phyloP scores from a whole-genome alignment of 1,140 invertebrate species.

The Aphelenchoides fujianensis region DNA sequence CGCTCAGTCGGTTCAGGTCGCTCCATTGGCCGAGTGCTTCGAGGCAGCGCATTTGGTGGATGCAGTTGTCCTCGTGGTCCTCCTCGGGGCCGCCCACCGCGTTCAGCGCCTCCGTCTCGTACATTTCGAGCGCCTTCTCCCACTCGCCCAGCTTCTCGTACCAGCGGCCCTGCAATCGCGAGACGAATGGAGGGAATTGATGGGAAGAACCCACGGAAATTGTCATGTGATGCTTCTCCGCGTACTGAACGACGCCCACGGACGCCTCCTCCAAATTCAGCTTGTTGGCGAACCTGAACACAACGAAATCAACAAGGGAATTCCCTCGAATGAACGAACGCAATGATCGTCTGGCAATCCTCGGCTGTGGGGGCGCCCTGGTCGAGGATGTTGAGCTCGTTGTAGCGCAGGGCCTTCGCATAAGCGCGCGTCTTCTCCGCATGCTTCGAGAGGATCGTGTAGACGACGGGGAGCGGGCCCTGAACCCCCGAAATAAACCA shows the following conservation, averaged over 20 bases:
- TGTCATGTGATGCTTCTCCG: slow-evolving; percentile 69
- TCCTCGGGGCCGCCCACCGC: background rate
- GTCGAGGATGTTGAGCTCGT: slow-evolving; percentile 88
- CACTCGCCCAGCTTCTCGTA: slow-evolving; percentile 98
- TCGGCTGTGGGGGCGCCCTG: slow-evolving; percentile 72
- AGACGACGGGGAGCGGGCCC: slow-evolving; percentile 84
- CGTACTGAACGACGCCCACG: slow-evolving; percentile 82
- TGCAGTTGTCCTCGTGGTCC: slow-evolving; percentile 61
- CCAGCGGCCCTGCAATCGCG: slow-evolving; percentile 93
- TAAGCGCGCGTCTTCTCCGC: slow-evolving; percentile 72
- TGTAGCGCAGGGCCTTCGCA: slow-evolving; percentile 96
- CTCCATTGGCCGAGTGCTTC: slow-evolving; percentile 96
- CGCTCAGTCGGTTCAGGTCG: slow-evolving; percentile 47
- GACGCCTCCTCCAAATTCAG: slow-evolving; percentile 96
- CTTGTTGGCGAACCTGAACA: slow-evolving; percentile 87
- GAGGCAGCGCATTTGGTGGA: slow-evolving; percentile 92
- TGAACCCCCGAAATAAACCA: slow-evolving; percentile 53
- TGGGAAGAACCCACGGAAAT: slow-evolving; percentile 47
- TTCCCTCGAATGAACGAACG: slow-evolving; percentile 27
- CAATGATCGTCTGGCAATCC: slow-evolving; percentile 53
- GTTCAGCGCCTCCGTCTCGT: slow-evolving; percentile 66
- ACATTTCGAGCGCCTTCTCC: slow-evolving; percentile 87
- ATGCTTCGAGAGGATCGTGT: slow-evolving; percentile 70
- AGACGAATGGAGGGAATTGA: background rate
- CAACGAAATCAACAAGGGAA: slow-evolving; percentile 16